These are phyloP conservation scores for Crypturellus tataupa DNA, from an alignment of 2,797 vertebrate genomes.

Conservation along the genomic window DNA sequence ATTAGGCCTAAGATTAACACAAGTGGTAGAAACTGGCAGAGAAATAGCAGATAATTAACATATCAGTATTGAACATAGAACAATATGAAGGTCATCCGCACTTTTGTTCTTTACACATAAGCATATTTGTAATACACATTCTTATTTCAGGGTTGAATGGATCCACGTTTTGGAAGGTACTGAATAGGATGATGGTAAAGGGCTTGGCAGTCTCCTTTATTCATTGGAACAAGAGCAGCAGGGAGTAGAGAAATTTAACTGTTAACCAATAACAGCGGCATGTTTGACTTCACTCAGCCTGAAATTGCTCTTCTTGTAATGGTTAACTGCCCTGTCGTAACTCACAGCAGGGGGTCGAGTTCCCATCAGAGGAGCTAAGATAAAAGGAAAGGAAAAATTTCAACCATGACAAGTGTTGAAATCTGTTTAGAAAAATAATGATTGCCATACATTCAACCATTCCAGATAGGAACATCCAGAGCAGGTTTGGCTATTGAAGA, in stretches of 20 bases:
- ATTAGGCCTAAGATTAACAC: neutral
- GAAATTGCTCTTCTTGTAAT: constrained; percentile 77
- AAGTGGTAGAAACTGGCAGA: neutral
- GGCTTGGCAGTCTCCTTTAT: neutral
- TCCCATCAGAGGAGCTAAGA: constrained; percentile 57
- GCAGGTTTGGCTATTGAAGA: neutral
- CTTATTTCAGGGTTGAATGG: neutral
- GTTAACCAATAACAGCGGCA: constrained; percentile 80
- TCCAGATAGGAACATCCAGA: neutral
- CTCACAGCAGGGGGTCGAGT: constrained; percentile 73
- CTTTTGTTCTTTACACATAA: neutral
- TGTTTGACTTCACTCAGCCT: constrained; percentile 71
- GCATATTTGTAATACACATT: neutral
- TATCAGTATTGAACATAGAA: neutral
- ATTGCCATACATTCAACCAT: neutral
- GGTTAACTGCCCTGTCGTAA: constrained; percentile 77
- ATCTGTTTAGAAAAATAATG: constrained; percentile 7
- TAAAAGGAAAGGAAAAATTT: constrained; percentile 68
- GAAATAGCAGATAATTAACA: neutral
- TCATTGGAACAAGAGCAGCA: constrained; percentile 19
- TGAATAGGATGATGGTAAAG: neutral
- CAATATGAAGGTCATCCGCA: neutral
- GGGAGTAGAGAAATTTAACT: neutral
- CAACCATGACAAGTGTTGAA: constrained; percentile 11
- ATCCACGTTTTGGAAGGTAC: neutral